Percentiles rank a stretch among this genome's conserved stretches.
Conservation (phyloP, 2,888 invertebrate species). For the Cybosia mesomella region DNA sequence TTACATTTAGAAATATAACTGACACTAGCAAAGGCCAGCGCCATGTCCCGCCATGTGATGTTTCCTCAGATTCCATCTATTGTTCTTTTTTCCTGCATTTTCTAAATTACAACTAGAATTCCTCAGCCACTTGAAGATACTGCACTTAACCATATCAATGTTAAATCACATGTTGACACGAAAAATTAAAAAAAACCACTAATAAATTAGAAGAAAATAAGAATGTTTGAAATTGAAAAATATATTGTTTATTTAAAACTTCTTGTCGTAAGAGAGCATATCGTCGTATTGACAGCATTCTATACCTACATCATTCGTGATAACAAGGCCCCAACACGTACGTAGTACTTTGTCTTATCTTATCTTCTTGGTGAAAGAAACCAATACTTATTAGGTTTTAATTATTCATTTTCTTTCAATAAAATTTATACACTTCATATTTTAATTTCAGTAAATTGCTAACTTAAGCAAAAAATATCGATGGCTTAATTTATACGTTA, state of each 20-base stretch:
- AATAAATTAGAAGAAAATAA: conserved; percentile 26
- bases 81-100: conserved; percentile 59
- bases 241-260: conserved; percentile 53
- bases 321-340: conserved; percentile 76
- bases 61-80: conserved; percentile 77
- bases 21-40: conserved; percentile 78
- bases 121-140: conserved; percentile 35
- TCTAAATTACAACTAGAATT: conserved; percentile 51
- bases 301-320: conserved; percentile 67
- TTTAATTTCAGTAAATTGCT: too few species aligned
- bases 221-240: conserved; percentile 34
- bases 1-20: conserved; percentile 76
- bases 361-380: conserved; percentile 74
- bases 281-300: conserved; percentile 79
- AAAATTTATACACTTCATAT: neutral
- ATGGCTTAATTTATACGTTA: too few species aligned
- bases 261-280: conserved; percentile 65
- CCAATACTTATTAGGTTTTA: conserved; percentile 51
- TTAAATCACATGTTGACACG: conserved; percentile 39
- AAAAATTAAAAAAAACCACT: conserved; percentile 26
- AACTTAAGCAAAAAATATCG: too few species aligned
- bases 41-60: conserved; percentile 69
- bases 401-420: conserved; percentile 27
- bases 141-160: conserved; percentile 34
- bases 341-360: conserved; percentile 81